Evolutionary conservation across 2,113 vertebrate species (phyloP), one percentile per base, ranked within the genome.

Genomic region (Pogona vitticeps): DNA sequence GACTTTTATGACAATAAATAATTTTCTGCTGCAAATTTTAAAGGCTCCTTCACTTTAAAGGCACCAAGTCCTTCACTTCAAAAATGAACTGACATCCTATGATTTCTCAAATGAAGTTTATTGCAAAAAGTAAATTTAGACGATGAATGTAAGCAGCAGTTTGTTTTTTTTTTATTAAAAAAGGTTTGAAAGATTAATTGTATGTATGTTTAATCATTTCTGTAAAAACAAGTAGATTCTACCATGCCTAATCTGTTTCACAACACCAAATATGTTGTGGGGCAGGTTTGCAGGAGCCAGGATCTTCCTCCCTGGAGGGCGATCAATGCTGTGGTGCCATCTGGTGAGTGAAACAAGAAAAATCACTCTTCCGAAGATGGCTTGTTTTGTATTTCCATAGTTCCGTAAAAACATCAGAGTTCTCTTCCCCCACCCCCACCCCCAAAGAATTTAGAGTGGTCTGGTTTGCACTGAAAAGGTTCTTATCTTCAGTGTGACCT

Each of bases 271-370:
- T 72, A n/a, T 83, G 13, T 28, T 5, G 6, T 4, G 65, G 33
- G n/a, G 17, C 15, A 26, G 61, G 2, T 14, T 28, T 42, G 23
- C n/a, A 40, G 6, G 1, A 2, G 23, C n/a, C 46, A 14, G 20
- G 5, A 33, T 3, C 7, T 13, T 36, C 6, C 7, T 13, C 33
- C 52, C 5, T 18, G n/a, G 58, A 76, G 18, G 79, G 86, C 89
- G 87, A n/a, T 56, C 36, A 83, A 80, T 77, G 61, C 2, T 0
- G 73, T 46, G 20, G 83, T 88, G 94, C 94, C 92, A 94, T 93
- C 94, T 92, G 81, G 92, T 92, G 94, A 89, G 77, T 59, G 82
- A 80, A 81, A 10, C 20, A n/a, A 0, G 0, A 8, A 10, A 1
- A 2, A 61, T 31, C 31, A 40, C 36, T 63, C 42, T 63, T 72